phyloP scores from a whole-genome alignment of 2,797 vertebrate genomes.

The Microtus agrestis region DNA sequence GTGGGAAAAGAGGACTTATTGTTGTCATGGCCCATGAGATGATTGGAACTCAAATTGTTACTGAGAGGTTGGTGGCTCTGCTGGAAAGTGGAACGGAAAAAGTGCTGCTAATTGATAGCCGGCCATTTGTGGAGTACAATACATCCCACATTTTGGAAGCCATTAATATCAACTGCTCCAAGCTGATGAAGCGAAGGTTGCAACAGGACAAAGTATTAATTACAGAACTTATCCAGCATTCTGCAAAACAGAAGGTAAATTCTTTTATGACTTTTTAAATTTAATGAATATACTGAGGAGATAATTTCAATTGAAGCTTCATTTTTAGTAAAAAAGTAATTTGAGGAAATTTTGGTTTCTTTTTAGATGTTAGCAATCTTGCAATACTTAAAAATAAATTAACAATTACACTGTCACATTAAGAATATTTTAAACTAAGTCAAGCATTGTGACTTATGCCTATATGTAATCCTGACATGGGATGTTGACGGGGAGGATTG shows the following conservation, averaged over 20 bases:
- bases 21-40: constrained; percentile 89
- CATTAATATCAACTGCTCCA: constrained; percentile 97
- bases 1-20: constrained; percentile 84
- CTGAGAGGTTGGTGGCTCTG: constrained; percentile 94
- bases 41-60: constrained; percentile 88
- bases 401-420: not conserved
- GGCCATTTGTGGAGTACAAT: constrained; percentile 98
- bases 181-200: constrained; percentile 97
- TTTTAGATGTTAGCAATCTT: constrained; percentile 56
- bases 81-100: constrained; percentile 94
- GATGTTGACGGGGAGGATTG: not conserved
- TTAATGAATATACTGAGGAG: not conserved
- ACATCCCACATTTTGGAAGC: constrained; percentile 96
- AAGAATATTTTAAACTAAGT: constrained; percentile 47
- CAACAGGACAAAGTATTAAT: constrained; percentile 98
- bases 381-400: constrained; percentile 50
- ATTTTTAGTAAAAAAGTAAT: constrained; percentile 59
- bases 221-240: constrained; percentile 96
- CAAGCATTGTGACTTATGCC: not conserved
- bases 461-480: not conserved
- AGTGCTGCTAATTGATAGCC: constrained; percentile 96
- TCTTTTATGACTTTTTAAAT: constrained; percentile 39
- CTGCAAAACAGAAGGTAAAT: constrained; percentile 94
- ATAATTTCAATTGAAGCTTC: constrained; percentile 8
- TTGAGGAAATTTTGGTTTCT: constrained; percentile 52